These are phyloP conservation scores for Leucoraja ocellata DNA, from an alignment of 2,797 vertebrate genomes.

Conservation along the genomic window DNA sequence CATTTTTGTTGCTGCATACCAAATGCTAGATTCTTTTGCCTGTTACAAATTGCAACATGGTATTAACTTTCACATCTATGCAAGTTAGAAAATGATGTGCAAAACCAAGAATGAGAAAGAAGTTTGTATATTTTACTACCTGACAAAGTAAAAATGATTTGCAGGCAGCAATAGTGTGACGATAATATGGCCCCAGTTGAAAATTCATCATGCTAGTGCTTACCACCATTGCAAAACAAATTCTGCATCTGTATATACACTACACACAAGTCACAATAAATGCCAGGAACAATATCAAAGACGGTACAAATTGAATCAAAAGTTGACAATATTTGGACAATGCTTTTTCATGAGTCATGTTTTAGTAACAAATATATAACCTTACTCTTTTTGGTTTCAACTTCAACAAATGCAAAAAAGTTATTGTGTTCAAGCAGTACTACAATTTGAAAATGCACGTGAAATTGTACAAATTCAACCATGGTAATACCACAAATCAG, in stretches of 20 bases:
- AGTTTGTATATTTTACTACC: constrained; percentile 15
- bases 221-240: not conserved
- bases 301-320: not conserved
- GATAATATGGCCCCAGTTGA: not conserved
- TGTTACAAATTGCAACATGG: not conserved
- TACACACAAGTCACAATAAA: not conserved
- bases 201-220: not conserved
- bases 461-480: constrained; percentile 24
- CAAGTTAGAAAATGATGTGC: not conserved
- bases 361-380: constrained; percentile 33
- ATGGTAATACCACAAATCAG: not conserved
- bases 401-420: constrained; percentile 1
- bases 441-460: not conserved
- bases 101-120: not conserved
- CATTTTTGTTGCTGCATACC: not conserved
- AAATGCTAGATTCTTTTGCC: not conserved
- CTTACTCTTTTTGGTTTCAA: constrained; percentile 23
- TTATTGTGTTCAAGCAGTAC: not conserved
- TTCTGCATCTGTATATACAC: not conserved
- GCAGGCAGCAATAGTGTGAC: not conserved
- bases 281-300: not conserved
- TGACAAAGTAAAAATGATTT: not conserved
- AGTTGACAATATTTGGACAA: not conserved
- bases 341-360: not conserved
- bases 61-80: not conserved